These are phyloP conservation scores for Brienomyrus longianalis DNA, from an alignment of 2,113 vertebrate genomes.

Conservation along the genomic window DNA sequence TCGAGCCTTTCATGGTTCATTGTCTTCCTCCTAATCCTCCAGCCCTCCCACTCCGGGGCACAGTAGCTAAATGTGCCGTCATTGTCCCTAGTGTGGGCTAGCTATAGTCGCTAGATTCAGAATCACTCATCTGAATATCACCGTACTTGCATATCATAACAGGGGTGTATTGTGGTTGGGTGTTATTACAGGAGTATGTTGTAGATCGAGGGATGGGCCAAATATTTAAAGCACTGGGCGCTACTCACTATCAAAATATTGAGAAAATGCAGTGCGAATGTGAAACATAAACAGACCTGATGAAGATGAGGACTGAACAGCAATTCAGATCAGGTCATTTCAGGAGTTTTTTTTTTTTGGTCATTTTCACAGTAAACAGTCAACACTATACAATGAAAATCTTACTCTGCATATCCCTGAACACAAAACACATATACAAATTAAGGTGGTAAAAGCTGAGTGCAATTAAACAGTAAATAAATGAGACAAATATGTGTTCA, in stretches of 20 bases:
- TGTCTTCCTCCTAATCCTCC: conserved; percentile 41
- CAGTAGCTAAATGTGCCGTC: conserved; percentile 44
- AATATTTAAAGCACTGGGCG: background rate
- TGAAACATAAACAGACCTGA: background rate
- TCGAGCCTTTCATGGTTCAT: conserved; percentile 43
- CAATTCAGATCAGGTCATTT: background rate
- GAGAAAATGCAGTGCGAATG: background rate
- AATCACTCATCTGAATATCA: background rate
- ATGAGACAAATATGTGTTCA: background rate
- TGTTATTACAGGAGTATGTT: background rate
- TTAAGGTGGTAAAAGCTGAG: background rate
- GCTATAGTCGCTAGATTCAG: background rate
- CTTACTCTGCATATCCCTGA: background rate
- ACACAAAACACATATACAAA: background rate
- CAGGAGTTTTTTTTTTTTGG: background rate
- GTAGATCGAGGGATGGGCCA: background rate
- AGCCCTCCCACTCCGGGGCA: conserved; percentile 39
- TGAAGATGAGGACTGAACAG: background rate
- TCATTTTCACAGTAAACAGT: background rate
- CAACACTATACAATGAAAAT: background rate
- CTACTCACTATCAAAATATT: background rate
- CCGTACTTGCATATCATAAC: background rate
- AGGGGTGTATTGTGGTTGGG: background rate
- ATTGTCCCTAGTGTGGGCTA: conserved; percentile 28
- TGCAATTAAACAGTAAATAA: background rate